A percentile compares a stretch with the other conserved stretches of the same genome.
Evolutionary conservation across 2,888 invertebrate species (phyloP).

Genomic region (Caenorhabditis parvicauda): DNA sequence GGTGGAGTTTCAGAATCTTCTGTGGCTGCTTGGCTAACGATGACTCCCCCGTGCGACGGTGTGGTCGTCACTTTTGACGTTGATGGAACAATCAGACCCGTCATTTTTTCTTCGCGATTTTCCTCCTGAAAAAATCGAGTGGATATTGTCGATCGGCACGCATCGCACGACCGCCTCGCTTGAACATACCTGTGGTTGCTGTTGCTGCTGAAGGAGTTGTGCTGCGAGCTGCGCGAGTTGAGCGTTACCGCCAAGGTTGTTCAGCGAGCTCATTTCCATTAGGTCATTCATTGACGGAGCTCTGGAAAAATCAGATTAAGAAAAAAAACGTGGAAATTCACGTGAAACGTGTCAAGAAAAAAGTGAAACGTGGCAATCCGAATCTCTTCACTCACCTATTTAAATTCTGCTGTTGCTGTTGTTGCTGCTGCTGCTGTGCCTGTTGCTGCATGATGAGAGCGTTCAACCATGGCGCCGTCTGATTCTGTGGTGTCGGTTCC

Average conservation of each 20-base stretch:
- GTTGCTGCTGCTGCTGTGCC: conserved; percentile 10
- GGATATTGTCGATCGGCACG: conserved; percentile 10
- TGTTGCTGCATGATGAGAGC: conserved; percentile 3
- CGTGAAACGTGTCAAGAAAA: background rate
- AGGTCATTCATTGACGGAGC: background rate
- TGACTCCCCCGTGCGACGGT: conserved; percentile 18
- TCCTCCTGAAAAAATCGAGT: conserved; percentile 9
- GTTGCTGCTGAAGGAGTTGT: background rate
- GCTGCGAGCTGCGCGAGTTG: too few species aligned
- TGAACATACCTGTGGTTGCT: background rate
- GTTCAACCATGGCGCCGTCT: background rate
- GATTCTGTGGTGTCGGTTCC: conserved; percentile 7
- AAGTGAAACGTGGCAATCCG: too few species aligned
- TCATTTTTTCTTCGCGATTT: conserved; percentile 13
- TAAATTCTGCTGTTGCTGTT: conserved; percentile 9
- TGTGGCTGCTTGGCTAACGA: too few species aligned
- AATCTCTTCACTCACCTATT: too few species aligned
- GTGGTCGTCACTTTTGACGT: conserved; percentile 17
- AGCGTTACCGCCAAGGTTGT: background rate
- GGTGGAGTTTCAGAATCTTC: conserved; percentile 14
- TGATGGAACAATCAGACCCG: conserved; percentile 11
- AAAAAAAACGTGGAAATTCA: background rate
- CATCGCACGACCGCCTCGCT: conserved; percentile 6
- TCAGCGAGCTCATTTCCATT: background rate
- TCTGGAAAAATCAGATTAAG: background rate